phyloP scores from a whole-genome alignment of 2,797 vertebrate genomes.

The Margarornis squamiger region DNA sequence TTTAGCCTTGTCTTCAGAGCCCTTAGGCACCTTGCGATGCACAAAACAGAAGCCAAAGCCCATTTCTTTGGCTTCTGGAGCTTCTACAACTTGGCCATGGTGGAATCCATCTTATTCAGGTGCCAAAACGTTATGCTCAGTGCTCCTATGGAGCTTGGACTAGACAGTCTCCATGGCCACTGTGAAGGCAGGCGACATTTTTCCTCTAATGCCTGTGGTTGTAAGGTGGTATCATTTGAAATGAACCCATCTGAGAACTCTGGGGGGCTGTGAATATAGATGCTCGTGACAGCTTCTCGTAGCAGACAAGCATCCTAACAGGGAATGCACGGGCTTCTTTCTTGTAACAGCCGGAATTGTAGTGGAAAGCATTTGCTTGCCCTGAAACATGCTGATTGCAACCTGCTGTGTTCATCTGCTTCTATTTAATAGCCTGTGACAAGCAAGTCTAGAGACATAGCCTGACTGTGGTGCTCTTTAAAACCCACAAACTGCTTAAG shows the following conservation, averaged over 20 bases:
- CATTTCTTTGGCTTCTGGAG: constrained; percentile 20
- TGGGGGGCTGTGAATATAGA: constrained; percentile 25
- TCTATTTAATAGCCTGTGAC: constrained; percentile 71
- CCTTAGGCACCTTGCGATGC: constrained; percentile 33
- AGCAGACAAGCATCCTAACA: constrained; percentile 22
- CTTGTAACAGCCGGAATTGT: constrained; percentile 43
- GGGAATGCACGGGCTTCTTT: constrained; percentile 22
- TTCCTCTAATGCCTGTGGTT: constrained; percentile 9
- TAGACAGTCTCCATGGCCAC: constrained; percentile 56
- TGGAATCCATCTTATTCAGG: constrained; percentile 46
- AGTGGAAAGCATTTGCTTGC: constrained; percentile 50
- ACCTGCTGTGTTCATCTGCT: constrained; percentile 72
- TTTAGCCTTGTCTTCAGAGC: constrained; percentile 68
- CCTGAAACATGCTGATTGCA: constrained; percentile 62
- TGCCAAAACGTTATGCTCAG: constrained; percentile 62
- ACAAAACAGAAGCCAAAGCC: constrained; percentile 2
- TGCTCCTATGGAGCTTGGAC: constrained; percentile 70
- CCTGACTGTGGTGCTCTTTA: constrained; percentile 72
- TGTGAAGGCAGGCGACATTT: not conserved
- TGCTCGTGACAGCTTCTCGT: not conserved
- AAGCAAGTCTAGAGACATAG: constrained; percentile 60
- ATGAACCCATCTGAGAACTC: constrained; percentile 50
- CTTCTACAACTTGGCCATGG: constrained; percentile 24
- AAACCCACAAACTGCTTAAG: constrained; percentile 58
- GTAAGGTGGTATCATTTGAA: constrained; percentile 31